phyloP scores from a whole-genome alignment of 2,888 invertebrate species.

The Bhutanitis thaidina region DNA sequence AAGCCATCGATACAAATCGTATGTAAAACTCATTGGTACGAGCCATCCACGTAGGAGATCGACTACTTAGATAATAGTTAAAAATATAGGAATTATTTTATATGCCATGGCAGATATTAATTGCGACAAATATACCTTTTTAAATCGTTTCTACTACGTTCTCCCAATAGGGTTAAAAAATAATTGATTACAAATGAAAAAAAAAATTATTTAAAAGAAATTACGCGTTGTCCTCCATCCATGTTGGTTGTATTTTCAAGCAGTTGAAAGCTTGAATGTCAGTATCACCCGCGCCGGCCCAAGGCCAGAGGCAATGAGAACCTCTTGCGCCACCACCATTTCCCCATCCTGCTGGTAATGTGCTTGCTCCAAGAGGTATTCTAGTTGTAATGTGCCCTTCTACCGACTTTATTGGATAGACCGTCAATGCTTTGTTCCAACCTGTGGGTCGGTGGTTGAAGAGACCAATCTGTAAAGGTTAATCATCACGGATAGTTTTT shows the following conservation, averaged over 20 bases:
- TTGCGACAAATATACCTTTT: too few species aligned
- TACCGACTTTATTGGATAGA: constrained; percentile 47
- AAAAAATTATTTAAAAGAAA: too few species aligned
- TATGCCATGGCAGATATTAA: too few species aligned
- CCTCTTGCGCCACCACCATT: constrained; percentile 55
- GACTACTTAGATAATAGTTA: too few species aligned
- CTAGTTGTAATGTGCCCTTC: constrained; percentile 73
- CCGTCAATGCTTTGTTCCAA: constrained; percentile 62
- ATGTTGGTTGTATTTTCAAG: constrained; percentile 89
- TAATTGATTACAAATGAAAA: too few species aligned
- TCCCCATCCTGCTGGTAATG: constrained; percentile 81
- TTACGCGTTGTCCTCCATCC: constrained; percentile 86
- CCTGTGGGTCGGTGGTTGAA: constrained; percentile 53
- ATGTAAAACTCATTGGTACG: too few species aligned
- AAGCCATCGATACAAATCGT: too few species aligned
- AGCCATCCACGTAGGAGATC: too few species aligned
- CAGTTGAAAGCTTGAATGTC: constrained; percentile 83
- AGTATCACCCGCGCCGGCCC: constrained; percentile 83
- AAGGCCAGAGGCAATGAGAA: constrained; percentile 83
- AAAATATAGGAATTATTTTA: too few species aligned
- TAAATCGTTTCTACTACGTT: too few species aligned
- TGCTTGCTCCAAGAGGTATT: constrained; percentile 74
- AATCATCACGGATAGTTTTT: background rate
- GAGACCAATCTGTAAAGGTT: constrained; percentile 58
- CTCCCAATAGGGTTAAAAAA: too few species aligned